Evolutionary conservation across 2,797 vertebrate genomes (phyloP), one percentile per base, ranked within the genome.

Genomic region (Platyrinchus mystaceus): DNA sequence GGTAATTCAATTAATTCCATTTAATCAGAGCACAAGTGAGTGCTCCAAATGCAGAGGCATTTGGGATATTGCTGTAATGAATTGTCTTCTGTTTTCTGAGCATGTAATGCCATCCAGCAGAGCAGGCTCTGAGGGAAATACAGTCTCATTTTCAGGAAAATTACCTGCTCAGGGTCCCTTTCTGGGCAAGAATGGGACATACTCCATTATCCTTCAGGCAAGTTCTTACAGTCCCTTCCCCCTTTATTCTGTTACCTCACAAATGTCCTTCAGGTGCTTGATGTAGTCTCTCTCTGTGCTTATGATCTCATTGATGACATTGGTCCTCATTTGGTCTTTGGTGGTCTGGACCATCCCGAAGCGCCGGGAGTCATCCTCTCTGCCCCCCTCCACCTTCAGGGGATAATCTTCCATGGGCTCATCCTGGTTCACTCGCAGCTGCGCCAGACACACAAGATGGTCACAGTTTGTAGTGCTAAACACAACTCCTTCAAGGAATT

Each of bases 261-360:
- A 99, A 90, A 99, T 99, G 97, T 99, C 99, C 39, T 99, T 99
- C 91, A 99, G 98, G 86, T 99, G 99, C 96, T 99, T 99, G 97
- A 99, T 99, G 97, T 99, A 99, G 97, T 99, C 99, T 55, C 98
- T 98, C 96, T 99, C 99, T 3, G 99, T 99, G 98, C 98, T 99
- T 97, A 99, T 98, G 97, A 99, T 99, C 97, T 99, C 99, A 7
- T 99, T 99, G 97, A 99, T 99, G 91, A 99, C 99, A 0, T 99
- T 99, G 95, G 99, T 98, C 91, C 99, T 98, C 99, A 99, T 99
- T 93, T 99, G 99, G 89, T 99, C 99, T 95, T 99, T 99, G 97
- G 98, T 99, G 89, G 98, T 98, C 96, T 98, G 98, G 34, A 98
- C 98, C 26, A 98, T 98, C 30, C 98, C 98, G 36, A 98, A 96